Conservation (phyloP, 2,888 invertebrate species). For the Labia minor region DNA sequence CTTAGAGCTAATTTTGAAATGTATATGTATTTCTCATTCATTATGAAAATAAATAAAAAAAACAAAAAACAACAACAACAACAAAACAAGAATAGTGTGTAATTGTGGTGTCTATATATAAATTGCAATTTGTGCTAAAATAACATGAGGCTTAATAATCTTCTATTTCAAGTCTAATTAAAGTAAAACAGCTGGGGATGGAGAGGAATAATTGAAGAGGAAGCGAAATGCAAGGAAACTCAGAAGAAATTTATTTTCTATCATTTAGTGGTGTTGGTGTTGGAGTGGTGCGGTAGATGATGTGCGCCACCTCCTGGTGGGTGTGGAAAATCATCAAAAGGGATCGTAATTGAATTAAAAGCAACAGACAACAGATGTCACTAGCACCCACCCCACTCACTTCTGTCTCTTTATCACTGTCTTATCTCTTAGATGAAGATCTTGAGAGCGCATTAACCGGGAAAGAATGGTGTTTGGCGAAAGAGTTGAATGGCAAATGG, state of each 20-base stretch:
- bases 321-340: not conserved
- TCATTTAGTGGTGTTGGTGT: not conserved
- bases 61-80: not conserved
- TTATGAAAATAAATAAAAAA: not conserved
- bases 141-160: not conserved
- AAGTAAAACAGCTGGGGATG: not conserved
- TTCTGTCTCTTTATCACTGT: not conserved
- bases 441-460: not conserved
- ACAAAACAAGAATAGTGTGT: too few species aligned
- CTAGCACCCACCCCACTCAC: not conserved
- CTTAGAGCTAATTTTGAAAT: too few species aligned
- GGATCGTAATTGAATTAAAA: not conserved
- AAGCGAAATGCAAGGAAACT: not conserved
- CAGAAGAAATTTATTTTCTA: too few species aligned
- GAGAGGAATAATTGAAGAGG: not conserved
- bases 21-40: not conserved
- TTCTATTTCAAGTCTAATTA: not conserved
- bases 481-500: not conserved
- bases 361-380: conserved; percentile 13
- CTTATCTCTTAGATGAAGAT: not conserved
- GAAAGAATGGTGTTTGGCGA: not conserved
- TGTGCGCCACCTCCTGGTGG: not conserved
- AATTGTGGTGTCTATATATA: not conserved
- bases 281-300: not conserved
- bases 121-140: not conserved